Evolutionary conservation across 2,113 vertebrate genomes (phyloP).

Genomic region (Eupsittula cactorum): DNA sequence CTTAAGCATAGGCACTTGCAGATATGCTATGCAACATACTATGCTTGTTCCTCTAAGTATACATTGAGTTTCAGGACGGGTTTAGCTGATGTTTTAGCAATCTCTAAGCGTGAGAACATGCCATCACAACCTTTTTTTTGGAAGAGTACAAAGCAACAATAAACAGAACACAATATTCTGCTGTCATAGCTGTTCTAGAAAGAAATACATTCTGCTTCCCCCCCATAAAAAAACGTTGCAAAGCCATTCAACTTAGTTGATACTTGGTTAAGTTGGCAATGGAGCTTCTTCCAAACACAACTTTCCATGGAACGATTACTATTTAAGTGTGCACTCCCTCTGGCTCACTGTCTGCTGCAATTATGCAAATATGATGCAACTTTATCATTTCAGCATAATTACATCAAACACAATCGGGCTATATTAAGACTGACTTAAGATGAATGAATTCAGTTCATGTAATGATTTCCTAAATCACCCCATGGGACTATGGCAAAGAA

Average conservation of each 20-base stretch:
- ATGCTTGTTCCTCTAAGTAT: background rate
- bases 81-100: background rate
- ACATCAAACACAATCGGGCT: constrained; percentile 57
- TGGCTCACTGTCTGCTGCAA: constrained; percentile 16
- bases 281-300: background rate
- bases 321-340: background rate
- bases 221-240: background rate
- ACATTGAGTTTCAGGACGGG: fast-evolving
- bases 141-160: background rate
- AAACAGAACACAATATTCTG: background rate
- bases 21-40: background rate
- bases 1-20: no score
- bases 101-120: background rate
- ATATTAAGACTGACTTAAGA: constrained; percentile 54
- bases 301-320: constrained; percentile 16
- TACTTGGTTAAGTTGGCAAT: background rate
- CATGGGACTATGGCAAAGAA: background rate
- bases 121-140: background rate
- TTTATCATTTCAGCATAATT: constrained; percentile 67
- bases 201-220: background rate
- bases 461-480: constrained; percentile 35
- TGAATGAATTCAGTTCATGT: constrained; percentile 19
- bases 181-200: background rate
- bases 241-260: background rate
- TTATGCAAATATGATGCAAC: constrained; percentile 63